Percentiles rank a stretch among this genome's conserved stretches.
phyloP scores from a whole-genome alignment of 2,888 invertebrate species.

The Agriopis aurantiaria region DNA sequence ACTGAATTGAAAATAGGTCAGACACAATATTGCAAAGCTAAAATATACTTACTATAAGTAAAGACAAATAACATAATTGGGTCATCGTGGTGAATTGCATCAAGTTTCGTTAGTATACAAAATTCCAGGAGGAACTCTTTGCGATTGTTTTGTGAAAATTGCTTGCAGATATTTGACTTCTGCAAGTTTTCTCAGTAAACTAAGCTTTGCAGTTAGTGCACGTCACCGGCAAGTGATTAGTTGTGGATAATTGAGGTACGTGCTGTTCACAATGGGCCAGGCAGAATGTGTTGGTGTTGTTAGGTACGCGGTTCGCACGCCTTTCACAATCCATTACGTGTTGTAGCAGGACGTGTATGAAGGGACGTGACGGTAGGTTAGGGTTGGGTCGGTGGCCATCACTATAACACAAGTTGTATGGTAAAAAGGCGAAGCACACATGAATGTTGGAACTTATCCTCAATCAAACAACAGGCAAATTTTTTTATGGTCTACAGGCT shows the following conservation, averaged over 20 bases:
- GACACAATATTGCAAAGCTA: too few species aligned
- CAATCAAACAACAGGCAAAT: too few species aligned
- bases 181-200: neutral
- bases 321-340: slow-evolving; percentile 77
- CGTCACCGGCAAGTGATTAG: slow-evolving; percentile 64
- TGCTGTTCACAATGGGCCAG: slow-evolving; percentile 70
- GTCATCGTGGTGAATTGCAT: too few species aligned
- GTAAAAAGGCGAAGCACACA: too few species aligned
- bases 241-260: slow-evolving; percentile 69
- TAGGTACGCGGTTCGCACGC: slow-evolving; percentile 67
- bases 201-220: slow-evolving; percentile 38
- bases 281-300: slow-evolving; percentile 42
- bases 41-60: too few species aligned
- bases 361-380: slow-evolving; percentile 44
- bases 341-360: slow-evolving; percentile 65
- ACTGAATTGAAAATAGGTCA: too few species aligned
- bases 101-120: neutral
- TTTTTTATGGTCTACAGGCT: too few species aligned
- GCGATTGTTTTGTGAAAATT: neutral
- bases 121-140: neutral
- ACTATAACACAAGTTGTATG: neutral
- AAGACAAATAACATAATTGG: too few species aligned
- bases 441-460: too few species aligned
- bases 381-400: slow-evolving; percentile 44
- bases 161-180: neutral